These are phyloP conservation scores for Lochmaea crataegi DNA, from an alignment of 2,888 invertebrate species.

Conservation along the genomic window DNA sequence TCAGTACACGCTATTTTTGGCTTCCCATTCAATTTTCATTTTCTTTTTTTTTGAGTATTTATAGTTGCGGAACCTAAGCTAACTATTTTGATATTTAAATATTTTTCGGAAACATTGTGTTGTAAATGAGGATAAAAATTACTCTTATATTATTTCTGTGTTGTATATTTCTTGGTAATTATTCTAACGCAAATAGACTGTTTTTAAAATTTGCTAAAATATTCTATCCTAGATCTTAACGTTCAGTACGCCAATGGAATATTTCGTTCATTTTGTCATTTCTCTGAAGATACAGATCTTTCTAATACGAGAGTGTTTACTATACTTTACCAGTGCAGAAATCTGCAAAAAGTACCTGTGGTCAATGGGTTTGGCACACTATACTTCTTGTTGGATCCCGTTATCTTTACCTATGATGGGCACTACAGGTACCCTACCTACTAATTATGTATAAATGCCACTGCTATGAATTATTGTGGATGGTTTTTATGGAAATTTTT, in stretches of 20 bases:
- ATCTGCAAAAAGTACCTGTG: conserved; percentile 4
- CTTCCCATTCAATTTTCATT: no score
- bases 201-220: no score
- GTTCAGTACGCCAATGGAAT: neutral
- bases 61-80: no score
- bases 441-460: conserved; percentile 3
- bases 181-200: no score
- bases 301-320: neutral
- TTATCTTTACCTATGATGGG: neutral
- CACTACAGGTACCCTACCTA: neutral
- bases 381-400: neutral
- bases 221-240: no score
- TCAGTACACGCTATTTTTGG: no score
- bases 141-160: no score
- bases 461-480: neutral
- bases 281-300: neutral
- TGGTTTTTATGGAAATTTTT: neutral
- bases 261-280: neutral
- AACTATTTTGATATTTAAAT: no score
- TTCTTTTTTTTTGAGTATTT: no score
- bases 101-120: no score
- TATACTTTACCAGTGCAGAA: neutral
- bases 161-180: no score
- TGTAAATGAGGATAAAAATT: no score
- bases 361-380: conserved; percentile 5